These are phyloP conservation scores for Troides helena DNA, from an alignment of 2,888 invertebrate species.

Conservation along the genomic window DNA sequence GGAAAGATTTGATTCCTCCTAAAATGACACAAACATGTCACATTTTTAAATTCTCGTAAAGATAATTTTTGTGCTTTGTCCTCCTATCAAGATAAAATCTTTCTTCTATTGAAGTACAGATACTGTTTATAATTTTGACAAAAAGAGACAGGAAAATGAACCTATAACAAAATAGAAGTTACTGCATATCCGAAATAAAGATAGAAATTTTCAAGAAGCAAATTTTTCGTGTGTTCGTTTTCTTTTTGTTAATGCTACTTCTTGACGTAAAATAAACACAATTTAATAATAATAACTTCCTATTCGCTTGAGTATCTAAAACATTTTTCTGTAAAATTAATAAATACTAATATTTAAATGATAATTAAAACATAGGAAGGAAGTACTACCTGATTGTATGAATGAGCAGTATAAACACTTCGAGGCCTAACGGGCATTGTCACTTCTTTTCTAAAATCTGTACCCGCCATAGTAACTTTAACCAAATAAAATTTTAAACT, in stretches of 20 bases:
- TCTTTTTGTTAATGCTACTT: too few relatives aligned
- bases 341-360: neutral
- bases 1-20: conserved; percentile 73
- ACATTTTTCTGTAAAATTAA: neutral
- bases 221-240: too few relatives aligned
- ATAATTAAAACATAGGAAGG: neutral
- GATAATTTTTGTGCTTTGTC: too few relatives aligned
- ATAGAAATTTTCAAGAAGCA: too few relatives aligned
- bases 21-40: neutral
- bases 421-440: conserved; percentile 81
- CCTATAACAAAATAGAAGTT: too few relatives aligned
- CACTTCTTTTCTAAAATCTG: conserved; percentile 75
- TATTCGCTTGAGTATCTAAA: neutral
- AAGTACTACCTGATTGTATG: conserved; percentile 74
- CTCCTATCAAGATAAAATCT: too few relatives aligned
- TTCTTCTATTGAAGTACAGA: too few relatives aligned
- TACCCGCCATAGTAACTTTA: conserved; percentile 69
- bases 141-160: too few relatives aligned
- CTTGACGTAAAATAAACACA: neutral
- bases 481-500: conserved; percentile 60
- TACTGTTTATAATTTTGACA: too few relatives aligned
- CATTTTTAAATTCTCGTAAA: neutral
- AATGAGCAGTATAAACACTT: conserved; percentile 85
- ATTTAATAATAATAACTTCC: neutral
- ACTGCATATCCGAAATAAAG: too few relatives aligned